phyloP scores from a whole-genome alignment of 2,797 vertebrate genomes.

The Decapterus maruadsi region DNA sequence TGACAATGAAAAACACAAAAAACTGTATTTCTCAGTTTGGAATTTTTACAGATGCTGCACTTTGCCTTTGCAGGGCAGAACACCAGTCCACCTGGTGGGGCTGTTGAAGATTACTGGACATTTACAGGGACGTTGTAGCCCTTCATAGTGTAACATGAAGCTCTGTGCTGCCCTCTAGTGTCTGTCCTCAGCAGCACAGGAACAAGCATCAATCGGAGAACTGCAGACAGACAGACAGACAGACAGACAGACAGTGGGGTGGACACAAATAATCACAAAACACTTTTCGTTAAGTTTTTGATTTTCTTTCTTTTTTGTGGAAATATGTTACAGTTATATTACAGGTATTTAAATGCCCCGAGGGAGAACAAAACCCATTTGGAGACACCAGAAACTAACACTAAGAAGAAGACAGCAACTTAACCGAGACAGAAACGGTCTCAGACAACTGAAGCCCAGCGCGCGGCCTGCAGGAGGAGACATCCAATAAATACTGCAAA shows the following conservation, averaged over 20 bases:
- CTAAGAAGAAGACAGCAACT: conserved; percentile 78
- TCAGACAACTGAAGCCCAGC: conserved; percentile 56
- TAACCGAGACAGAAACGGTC: conserved; percentile 78
- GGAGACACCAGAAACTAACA: conserved; percentile 83
- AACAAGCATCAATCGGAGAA: no score
- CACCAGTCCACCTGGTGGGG: background rate
- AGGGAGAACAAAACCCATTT: conserved; percentile 72
- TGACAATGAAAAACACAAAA: no score
- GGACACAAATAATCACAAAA: conserved; percentile 53
- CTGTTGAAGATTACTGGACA: background rate
- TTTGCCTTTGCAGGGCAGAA: no score
- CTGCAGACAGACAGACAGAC: rapidly evolving
- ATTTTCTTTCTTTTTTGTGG: conserved; percentile 86
- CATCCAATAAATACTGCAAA: conserved; percentile 88
- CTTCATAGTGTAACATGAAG: background rate
- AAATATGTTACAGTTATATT: conserved; percentile 91
- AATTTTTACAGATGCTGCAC: no score
- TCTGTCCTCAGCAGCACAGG: background rate
- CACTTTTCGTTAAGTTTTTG: conserved; percentile 55
- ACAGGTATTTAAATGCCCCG: conserved; percentile 88
- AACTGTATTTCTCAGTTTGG: no score
- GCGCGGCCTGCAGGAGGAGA: conserved; percentile 72
- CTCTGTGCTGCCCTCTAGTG: conserved; percentile 21
- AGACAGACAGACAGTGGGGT: background rate
- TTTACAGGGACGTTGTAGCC: background rate